These are phyloP conservation scores for Hemistola chrysoprasaria DNA, from an alignment of 2,888 invertebrate genomes.

Conservation along the genomic window DNA sequence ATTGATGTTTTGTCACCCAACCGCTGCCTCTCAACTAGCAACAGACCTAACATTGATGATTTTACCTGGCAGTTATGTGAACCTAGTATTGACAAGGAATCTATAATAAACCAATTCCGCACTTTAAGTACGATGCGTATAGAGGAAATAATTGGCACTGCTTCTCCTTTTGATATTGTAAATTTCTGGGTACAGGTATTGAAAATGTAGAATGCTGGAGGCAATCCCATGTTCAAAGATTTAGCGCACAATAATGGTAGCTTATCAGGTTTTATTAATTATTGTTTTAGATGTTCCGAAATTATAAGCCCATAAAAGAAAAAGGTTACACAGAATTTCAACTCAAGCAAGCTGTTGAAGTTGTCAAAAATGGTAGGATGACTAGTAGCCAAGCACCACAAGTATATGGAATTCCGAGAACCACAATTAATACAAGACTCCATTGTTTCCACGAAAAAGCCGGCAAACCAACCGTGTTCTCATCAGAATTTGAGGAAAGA, in stretches of 20 bases:
- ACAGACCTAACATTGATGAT: slow-evolving; percentile 20
- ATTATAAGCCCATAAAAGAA: not conserved
- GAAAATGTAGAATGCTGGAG: slow-evolving; percentile 26
- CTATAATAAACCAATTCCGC: slow-evolving; percentile 22
- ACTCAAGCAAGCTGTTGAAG: not conserved
- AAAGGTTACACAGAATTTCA: not conserved
- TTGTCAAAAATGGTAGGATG: not conserved
- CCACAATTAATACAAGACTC: not conserved
- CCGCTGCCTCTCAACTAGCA: slow-evolving; percentile 18
- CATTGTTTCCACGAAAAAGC: not conserved
- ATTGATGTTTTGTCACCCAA: slow-evolving; percentile 16
- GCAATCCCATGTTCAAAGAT: slow-evolving; percentile 21
- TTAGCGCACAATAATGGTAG: too few relatives aligned
- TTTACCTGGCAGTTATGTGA: slow-evolving; percentile 25
- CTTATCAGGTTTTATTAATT: too few relatives aligned
- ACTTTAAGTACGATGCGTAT: slow-evolving; percentile 24
- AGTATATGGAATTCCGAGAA: not conserved
- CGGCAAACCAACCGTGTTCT: slow-evolving; percentile 1
- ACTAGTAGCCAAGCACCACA: not conserved
- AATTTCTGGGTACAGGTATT: slow-evolving; percentile 21
- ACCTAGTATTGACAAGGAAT: slow-evolving; percentile 22
- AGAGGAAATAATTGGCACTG: slow-evolving; percentile 21
- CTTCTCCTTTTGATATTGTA: slow-evolving; percentile 21
- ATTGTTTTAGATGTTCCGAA: not conserved
- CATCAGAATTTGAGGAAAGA: slow-evolving; percentile 21